These are phyloP conservation scores for Monomorium pharaonis DNA, from an alignment of 1,140 invertebrate genomes.

Conservation along the genomic window DNA sequence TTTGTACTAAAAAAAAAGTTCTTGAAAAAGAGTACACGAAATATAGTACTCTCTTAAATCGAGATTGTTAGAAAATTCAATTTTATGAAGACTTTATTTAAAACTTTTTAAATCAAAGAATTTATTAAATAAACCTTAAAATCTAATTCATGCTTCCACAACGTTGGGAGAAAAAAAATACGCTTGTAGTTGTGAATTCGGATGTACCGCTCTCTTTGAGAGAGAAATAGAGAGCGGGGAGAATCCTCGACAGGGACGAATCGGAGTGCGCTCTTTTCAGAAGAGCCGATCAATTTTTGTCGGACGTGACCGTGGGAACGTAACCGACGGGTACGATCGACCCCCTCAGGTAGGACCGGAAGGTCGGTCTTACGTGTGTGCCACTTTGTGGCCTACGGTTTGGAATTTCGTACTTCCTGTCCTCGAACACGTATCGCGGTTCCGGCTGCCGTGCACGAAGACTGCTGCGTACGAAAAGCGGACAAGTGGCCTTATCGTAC, in stretches of 20 bases:
- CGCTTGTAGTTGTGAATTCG: not conserved
- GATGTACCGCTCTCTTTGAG: not conserved
- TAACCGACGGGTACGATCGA: constrained; percentile 60
- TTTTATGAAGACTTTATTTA: not conserved
- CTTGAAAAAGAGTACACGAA: too few species aligned
- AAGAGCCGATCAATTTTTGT: constrained; percentile 62
- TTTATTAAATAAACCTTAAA: not conserved
- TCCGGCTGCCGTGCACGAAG: constrained; percentile 40
- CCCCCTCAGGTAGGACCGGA: constrained; percentile 68
- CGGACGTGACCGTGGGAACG: constrained; percentile 72
- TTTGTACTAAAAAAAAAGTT: too few species aligned
- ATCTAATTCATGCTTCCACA: not conserved
- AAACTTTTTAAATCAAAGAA: not conserved
- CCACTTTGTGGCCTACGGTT: constrained; percentile 68
- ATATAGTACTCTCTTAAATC: too few species aligned
- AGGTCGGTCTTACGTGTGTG: constrained; percentile 66
- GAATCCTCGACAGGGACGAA: not conserved
- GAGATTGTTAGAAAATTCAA: not conserved
- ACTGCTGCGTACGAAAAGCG: constrained; percentile 14
- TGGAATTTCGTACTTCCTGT: constrained; percentile 80
- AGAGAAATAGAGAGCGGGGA: not conserved
- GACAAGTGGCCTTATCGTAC: not conserved
- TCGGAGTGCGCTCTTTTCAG: constrained; percentile 6
- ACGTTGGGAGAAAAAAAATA: not conserved
- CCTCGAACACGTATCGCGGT: constrained; percentile 46